Percentiles rank a stretch among this genome's conserved stretches.
Evolutionary conservation across 37 sponge, comb jelly and placozoan species (phyloP).

Genomic region (Trichoplax adhaerens): DNA sequence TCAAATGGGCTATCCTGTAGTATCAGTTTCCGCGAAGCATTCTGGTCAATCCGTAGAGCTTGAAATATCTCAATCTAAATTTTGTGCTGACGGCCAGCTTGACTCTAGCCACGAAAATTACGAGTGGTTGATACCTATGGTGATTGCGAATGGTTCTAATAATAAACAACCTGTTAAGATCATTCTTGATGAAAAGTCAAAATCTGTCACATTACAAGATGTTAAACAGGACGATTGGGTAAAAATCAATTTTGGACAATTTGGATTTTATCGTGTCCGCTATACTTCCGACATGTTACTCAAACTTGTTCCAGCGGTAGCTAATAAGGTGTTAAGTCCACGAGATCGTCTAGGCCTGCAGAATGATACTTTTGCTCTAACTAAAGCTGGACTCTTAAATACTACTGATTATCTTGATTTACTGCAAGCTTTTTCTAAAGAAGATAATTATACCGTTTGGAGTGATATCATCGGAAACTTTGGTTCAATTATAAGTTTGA

Average conservation of each 20-base stretch:
- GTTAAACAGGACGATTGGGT: conserved; percentile 22
- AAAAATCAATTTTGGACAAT: conserved; percentile 27
- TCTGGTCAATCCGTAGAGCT: conserved; percentile 13
- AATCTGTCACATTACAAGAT: conserved; percentile 65
- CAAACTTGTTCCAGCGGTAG: conserved; percentile 42
- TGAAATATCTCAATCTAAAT: conserved; percentile 5
- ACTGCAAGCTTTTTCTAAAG: conserved; percentile 31
- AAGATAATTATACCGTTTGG: conserved; percentile 75
- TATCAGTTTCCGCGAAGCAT: conserved; percentile 48
- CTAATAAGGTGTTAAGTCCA: conserved; percentile 27
- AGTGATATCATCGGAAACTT: conserved; percentile 32
- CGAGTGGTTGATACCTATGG: conserved; percentile 15
- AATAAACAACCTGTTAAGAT: conserved; percentile 11
- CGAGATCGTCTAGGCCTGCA: conserved; percentile 59
- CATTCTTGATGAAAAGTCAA: conserved; percentile 45
- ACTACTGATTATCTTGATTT: conserved; percentile 60
- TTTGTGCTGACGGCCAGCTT: conserved; percentile 9
- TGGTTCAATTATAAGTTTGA: conserved; percentile 8
- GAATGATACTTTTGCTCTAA: conserved; percentile 69
- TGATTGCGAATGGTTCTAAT: conserved; percentile 1
- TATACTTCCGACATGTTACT: conserved; percentile 60
- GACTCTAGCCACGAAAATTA: neutral
- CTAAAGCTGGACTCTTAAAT: conserved; percentile 20
- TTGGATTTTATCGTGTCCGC: conserved; percentile 82
- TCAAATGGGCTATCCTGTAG: conserved; percentile 90